Base-by-base conservation (phyloP, 2,888 invertebrate genomes). In the Phoenoteleia sp. region DNA sequence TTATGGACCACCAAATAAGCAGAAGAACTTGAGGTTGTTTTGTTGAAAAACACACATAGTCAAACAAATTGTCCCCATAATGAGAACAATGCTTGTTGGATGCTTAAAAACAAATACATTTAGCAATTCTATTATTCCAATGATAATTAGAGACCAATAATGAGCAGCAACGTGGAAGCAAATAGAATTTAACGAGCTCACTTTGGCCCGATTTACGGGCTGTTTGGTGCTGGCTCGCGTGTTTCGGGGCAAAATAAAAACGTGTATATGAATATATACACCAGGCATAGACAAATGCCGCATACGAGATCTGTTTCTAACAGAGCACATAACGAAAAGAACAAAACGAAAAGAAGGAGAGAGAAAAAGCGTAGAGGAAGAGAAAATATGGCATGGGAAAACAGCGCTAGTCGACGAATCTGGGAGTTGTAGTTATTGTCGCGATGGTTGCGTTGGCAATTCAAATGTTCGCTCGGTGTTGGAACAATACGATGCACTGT, bases 401-500 rank as follows among this genome's bases (percentile, higher is more conserved):
- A 84, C 77, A 85, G 83, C 75, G 80, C 45, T 67, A 21, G 79
- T 71, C 56, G 62, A 29, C 71, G 79, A 79, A 79, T 79, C 79
- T 69, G 64, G 49, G 60, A 64, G 64, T 80, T 71, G 71, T 71
- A 80, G 79, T 80, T 80, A 79, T 79, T 79, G 79, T 79, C 60
- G 47, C 64, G 52, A 84, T 79, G 76, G 67, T 69, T 62, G 72
- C 36, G 76, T 45, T 62, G 77, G 83, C 56, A 74, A 83, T 86
- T 82, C 87, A 88, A 88, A 88, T 86, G 85, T 80, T 82, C 85
- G 42, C 74, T 83, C 85, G 56, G 62, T 45, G 74, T 19, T 66
- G 67, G 67, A 81, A 81, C 80, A 80, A 80, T 80, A 66, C 80
- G 45, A 33, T 36, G 71, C 21, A 47, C 72, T 80, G 58, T 66